Percentiles rank a stretch among this genome's conserved stretches.
Conservation (phyloP, 2,888 invertebrate genomes). For the Nomada hirtipes region DNA sequence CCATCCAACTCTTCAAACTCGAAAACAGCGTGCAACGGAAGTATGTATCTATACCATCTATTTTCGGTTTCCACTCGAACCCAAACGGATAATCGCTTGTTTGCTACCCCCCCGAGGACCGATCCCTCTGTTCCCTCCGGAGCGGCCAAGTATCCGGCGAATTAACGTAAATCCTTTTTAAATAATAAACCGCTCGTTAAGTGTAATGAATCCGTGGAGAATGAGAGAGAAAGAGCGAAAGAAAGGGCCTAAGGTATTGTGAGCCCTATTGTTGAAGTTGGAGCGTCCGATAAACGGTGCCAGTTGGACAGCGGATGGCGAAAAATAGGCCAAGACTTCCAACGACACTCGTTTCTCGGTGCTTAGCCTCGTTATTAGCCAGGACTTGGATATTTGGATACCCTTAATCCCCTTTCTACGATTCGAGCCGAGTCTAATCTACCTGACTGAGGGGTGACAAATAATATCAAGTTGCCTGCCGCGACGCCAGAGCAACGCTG, state of each 20-base stretch:
- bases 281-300: slow-evolving; percentile 28
- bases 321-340: slow-evolving; percentile 51
- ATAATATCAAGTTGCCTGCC: slow-evolving; percentile 77
- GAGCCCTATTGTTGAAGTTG: slow-evolving; percentile 38
- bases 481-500: slow-evolving; percentile 20
- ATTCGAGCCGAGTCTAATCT: slow-evolving; percentile 73
- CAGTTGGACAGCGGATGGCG: slow-evolving; percentile 9
- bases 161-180: slow-evolving; percentile 79
- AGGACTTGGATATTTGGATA: slow-evolving; percentile 82
- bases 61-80: slow-evolving; percentile 36
- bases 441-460: slow-evolving; percentile 78
- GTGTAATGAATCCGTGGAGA: slow-evolving; percentile 78
- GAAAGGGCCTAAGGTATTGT: not conserved
- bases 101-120: slow-evolving; percentile 60
- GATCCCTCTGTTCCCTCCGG: slow-evolving; percentile 20
- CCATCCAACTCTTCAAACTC: not conserved
- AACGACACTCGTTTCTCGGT: slow-evolving; percentile 45
- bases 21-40: not conserved
- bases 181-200: slow-evolving; percentile 80
- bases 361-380: slow-evolving; percentile 77
- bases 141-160: slow-evolving; percentile 63
- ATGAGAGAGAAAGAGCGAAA: slow-evolving; percentile 6
- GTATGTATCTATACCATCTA: slow-evolving; percentile 7
- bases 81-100: slow-evolving; percentile 76
- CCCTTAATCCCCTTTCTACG: slow-evolving; percentile 79